Base-by-base conservation (phyloP, 2,888 invertebrate genomes). In the Diarsia brunnea region DNA sequence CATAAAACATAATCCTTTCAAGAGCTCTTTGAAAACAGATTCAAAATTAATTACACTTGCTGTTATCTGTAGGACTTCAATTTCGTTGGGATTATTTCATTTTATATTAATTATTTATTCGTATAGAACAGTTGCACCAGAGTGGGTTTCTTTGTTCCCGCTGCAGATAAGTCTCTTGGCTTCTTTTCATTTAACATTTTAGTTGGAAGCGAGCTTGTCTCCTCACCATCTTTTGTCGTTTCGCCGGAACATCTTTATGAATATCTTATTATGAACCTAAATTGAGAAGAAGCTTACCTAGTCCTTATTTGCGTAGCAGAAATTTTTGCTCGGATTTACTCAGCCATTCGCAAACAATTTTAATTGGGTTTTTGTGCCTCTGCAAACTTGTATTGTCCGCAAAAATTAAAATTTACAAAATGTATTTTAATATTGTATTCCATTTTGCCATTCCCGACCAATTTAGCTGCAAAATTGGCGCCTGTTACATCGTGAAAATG, bases 311-410 rank as follows among this genome's bases (percentile, higher is more conserved):
- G 93, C 93, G 90, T 91, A 92, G 90, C 90, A 90, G 91, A 88
- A 92, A 93, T 94, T 95, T 95, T 94, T 95, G 88, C 91, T 90
- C 89, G 91, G 93, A 92, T 95, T 95, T 94, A 93, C 92, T 92
- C 93, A 94, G 92, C 91, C 92, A 93, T 94, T 95, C 89, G 94
- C 95, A 95, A 95, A 95, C 94, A 95, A 94, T 95, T 95, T 95
- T 95, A 95, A 95, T 95, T 95, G 93, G 93, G 93, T 94, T 94
- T 94, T 94, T 94, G 92, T 93, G 89, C 93, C 92, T 93, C 88
- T 91, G 88, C 92, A 94, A 94, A 95, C 92, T 94, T 94, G 90
- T 93, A 92, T 92, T 91, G 91, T 91, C 89, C 88, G 88, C 86
- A 84, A 91, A 90, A 93, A 90, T 89, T 90, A 87, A 91, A 91